Percentiles rank a stretch among this genome's conserved stretches.
These are phyloP conservation scores for Formica exsecta DNA, from an alignment of 1,140 invertebrate genomes.

Conservation along the genomic window DNA sequence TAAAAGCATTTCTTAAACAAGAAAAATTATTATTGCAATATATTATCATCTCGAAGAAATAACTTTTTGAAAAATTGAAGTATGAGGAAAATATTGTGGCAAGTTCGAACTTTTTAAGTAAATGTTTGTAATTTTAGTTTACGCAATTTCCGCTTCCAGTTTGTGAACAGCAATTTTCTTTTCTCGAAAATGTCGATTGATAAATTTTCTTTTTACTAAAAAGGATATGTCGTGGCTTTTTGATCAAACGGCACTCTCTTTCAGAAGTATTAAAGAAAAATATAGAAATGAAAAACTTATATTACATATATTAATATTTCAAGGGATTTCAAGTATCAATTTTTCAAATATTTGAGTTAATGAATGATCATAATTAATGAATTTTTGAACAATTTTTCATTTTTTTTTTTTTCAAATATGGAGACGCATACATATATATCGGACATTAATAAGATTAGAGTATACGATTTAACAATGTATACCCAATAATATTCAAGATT, in stretches of 20 bases:
- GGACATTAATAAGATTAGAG: neutral
- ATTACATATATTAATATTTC: neutral
- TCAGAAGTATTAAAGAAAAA: conserved; percentile 9
- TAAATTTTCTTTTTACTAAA: conserved; percentile 25
- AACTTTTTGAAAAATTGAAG: conserved; percentile 5
- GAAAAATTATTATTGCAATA: conserved; percentile 7
- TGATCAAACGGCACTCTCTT: conserved; percentile 19
- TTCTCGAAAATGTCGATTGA: conserved; percentile 25
- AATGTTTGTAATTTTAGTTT: conserved; percentile 39
- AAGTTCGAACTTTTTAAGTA: conserved; percentile 27
- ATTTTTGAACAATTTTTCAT: neutral
- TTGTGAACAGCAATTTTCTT: conserved; percentile 10
- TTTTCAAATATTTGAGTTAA: neutral
- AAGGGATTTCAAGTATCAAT: neutral
- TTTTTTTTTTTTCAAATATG: neutral
- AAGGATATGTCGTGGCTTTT: conserved; percentile 16
- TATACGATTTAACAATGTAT: neutral
- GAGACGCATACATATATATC: neutral
- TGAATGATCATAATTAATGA: neutral
- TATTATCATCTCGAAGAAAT: neutral
- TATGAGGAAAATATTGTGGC: neutral
- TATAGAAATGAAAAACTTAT: neutral
- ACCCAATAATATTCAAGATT: neutral
- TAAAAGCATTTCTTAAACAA: neutral
- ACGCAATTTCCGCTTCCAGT: conserved; percentile 23